Evolutionary conservation across 2,888 invertebrate species (phyloP).

Genomic region (Napeogenes sylphis): DNA sequence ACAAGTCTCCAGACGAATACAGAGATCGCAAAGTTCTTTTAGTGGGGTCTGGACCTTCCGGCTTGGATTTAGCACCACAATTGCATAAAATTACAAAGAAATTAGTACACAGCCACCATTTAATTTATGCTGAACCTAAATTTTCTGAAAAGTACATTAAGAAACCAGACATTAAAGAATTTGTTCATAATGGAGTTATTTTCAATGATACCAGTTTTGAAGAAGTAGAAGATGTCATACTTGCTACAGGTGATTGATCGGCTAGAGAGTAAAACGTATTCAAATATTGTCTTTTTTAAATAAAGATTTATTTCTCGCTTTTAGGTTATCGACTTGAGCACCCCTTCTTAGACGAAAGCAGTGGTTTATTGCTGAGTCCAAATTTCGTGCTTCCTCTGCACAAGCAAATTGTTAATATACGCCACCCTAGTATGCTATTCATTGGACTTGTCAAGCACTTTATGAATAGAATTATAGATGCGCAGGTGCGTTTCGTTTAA

Average conservation of each 20-base stretch:
- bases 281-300: neutral
- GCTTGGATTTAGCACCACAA: slow-evolving; percentile 84
- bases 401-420: slow-evolving; percentile 86
- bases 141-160: slow-evolving; percentile 71
- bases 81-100: slow-evolving; percentile 70
- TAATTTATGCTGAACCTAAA: slow-evolving; percentile 63
- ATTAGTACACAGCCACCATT: slow-evolving; percentile 76
- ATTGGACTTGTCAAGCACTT: slow-evolving; percentile 85
- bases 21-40: slow-evolving; percentile 79
- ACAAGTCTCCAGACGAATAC: slow-evolving; percentile 80
- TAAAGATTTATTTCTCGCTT: neutral
- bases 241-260: slow-evolving; percentile 81
- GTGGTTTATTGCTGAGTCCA: slow-evolving; percentile 79
- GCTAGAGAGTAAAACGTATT: no score
- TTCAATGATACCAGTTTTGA: slow-evolving; percentile 80
- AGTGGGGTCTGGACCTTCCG: slow-evolving; percentile 86
- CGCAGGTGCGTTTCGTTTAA: slow-evolving; percentile 75
- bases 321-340: slow-evolving; percentile 84
- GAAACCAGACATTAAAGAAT: slow-evolving; percentile 73
- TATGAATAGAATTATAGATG: slow-evolving; percentile 80
- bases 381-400: slow-evolving; percentile 83
- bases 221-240: slow-evolving; percentile 80
- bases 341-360: slow-evolving; percentile 81
- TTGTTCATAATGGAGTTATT: slow-evolving; percentile 68
- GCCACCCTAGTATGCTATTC: slow-evolving; percentile 84